These are phyloP conservation scores for human (Homo sapiens) DNA, from an alignment of 2,113 vertebrate genomes.

Conservation along the genomic window DNA sequence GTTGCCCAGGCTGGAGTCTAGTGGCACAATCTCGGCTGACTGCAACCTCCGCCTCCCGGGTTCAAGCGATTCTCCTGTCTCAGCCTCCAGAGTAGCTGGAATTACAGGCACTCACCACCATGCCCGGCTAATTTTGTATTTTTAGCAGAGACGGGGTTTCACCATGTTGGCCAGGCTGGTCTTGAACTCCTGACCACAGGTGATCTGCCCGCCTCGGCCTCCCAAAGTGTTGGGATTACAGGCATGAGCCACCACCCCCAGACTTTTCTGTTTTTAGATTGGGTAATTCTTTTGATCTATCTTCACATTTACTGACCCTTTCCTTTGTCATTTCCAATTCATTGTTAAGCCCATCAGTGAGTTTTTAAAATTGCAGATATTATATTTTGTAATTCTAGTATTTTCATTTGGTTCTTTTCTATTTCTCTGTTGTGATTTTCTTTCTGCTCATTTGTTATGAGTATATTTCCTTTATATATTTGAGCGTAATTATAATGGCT, in stretches of 20 bases:
- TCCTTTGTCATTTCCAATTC: neutral
- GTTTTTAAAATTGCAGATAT: neutral
- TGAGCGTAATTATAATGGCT: neutral
- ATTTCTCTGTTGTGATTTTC: slow-evolving; percentile 16
- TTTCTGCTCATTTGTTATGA: neutral
- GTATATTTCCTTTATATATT: neutral
- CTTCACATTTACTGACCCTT: neutral
- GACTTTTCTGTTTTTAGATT: neutral
- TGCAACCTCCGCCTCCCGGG: neutral
- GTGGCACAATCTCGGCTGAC: neutral
- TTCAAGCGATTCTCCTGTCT: neutral
- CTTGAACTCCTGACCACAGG: neutral
- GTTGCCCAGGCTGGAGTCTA: neutral
- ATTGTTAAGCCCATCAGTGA: neutral
- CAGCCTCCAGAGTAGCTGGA: neutral
- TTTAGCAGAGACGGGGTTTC: neutral
- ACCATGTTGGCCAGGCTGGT: neutral
- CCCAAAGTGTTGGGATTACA: neutral
- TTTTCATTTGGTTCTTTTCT: slow-evolving; percentile 1
- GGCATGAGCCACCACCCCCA: neutral
- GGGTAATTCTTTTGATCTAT: neutral
- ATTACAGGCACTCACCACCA: neutral
- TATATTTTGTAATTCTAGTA: slow-evolving; percentile 3
- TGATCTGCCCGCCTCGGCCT: neutral
- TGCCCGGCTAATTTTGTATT: neutral